Evolutionary conservation across 37 sponge, comb jelly and placozoan genomes (phyloP).

Genomic region (Mnemiopsis leidyi): DNA sequence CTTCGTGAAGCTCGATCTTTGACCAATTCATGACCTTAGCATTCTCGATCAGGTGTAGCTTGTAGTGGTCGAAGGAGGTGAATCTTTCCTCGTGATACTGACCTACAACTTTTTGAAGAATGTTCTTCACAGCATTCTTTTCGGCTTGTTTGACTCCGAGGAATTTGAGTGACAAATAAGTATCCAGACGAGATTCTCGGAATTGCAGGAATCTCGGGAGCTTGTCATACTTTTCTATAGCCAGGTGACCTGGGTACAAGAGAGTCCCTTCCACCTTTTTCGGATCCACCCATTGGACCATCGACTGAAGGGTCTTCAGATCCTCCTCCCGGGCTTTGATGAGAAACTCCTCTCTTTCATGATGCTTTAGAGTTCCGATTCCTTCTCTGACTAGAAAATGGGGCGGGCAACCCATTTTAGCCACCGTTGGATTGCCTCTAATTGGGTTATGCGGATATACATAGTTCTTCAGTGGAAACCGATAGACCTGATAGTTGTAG

Average conservation of each 20-base stretch:
- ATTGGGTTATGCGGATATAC: conserved; percentile 4
- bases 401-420: conserved; percentile 11
- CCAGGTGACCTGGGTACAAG: not conserved
- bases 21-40: not conserved
- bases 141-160: not conserved
- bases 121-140: not conserved
- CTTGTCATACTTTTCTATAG: not conserved
- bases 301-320: not conserved
- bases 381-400: not conserved
- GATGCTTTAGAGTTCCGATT: not conserved
- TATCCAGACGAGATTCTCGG: not conserved
- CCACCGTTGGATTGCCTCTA: not conserved
- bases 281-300: not conserved
- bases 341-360: not conserved
- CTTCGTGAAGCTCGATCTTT: not conserved
- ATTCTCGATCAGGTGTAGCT: not conserved
- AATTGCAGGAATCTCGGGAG: not conserved
- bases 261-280: not conserved
- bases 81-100: not conserved
- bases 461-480: conserved; percentile 29
- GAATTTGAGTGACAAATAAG: not conserved
- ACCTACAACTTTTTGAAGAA: not conserved
- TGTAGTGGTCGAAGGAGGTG: not conserved
- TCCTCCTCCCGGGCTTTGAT: conserved; percentile 15
- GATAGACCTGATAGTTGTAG: not conserved